These are phyloP conservation scores for Ictidomys tridecemlineatus DNA, from an alignment of 2,113 vertebrate genomes.

Conservation along the genomic window DNA sequence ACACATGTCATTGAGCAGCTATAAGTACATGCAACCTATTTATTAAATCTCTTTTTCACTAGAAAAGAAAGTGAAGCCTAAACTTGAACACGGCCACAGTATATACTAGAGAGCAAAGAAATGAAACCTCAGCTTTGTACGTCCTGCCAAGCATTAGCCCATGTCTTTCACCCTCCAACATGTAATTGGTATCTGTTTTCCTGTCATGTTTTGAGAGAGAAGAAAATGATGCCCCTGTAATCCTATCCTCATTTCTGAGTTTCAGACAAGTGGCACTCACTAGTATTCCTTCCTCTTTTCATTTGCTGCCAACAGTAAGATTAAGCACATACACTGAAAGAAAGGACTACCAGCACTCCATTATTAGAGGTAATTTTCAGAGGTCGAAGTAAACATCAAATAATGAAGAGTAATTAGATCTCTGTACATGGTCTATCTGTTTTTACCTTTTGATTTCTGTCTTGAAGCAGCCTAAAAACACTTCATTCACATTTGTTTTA, in stretches of 20 bases:
- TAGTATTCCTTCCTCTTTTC: slow-evolving; percentile 16
- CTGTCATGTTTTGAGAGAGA: slow-evolving; percentile 65
- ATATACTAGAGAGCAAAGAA: slow-evolving; percentile 71
- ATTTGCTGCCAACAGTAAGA: slow-evolving; percentile 40
- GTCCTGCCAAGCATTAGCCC: slow-evolving; percentile 67
- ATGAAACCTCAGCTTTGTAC: slow-evolving; percentile 67
- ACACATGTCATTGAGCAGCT: slow-evolving; percentile 77
- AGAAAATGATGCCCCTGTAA: slow-evolving; percentile 65
- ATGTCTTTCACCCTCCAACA: slow-evolving; percentile 56
- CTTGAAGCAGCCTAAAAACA: not conserved
- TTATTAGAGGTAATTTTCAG: slow-evolving; percentile 1
- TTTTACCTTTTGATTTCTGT: slow-evolving; percentile 21
- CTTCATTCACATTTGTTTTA: not conserved
- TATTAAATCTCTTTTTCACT: slow-evolving; percentile 69
- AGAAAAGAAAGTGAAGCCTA: slow-evolving; percentile 75
- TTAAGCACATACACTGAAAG: not conserved
- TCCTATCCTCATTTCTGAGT: slow-evolving; percentile 47
- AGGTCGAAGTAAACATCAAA: not conserved
- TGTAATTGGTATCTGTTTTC: slow-evolving; percentile 63
- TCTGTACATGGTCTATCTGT: not conserved
- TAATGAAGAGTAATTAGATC: not conserved
- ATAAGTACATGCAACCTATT: slow-evolving; percentile 74
- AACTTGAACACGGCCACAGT: slow-evolving; percentile 75
- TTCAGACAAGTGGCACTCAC: slow-evolving; percentile 32
- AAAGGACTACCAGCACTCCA: not conserved